Evolutionary conservation across 2,888 invertebrate genomes (phyloP).

Genomic region (Rhagium mordax): DNA sequence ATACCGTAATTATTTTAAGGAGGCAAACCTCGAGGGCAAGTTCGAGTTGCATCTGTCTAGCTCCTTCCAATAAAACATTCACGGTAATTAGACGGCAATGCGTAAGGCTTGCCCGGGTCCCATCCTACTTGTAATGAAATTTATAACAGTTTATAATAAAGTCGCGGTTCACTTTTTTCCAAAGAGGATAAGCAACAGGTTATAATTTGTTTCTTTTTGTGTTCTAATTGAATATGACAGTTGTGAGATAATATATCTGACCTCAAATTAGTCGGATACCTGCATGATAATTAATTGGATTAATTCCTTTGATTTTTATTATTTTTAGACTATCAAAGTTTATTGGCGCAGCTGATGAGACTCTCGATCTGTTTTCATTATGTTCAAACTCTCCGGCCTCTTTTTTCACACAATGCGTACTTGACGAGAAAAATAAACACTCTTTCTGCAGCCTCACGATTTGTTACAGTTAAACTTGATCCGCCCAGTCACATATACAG

Average conservation of each 20-base stretch:
- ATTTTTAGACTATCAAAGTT: constrained; percentile 1
- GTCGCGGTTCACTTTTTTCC: constrained; percentile 29
- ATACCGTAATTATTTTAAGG: constrained; percentile 16
- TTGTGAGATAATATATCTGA: constrained; percentile 53
- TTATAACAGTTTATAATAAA: constrained; percentile 6
- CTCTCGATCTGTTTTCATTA: background rate
- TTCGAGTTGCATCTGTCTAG: constrained; percentile 15
- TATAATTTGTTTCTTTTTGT: constrained; percentile 51
- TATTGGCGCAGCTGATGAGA: background rate
- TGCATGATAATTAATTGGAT: constrained; percentile 12
- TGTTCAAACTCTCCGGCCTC: background rate
- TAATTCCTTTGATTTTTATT: constrained; percentile 13
- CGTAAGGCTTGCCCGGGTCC: background rate
- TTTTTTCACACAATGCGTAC: background rate
- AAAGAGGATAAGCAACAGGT: constrained; percentile 48
- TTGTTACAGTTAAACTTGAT: background rate
- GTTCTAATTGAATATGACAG: constrained; percentile 57
- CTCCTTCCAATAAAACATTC: constrained; percentile 18
- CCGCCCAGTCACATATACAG: too few species aligned
- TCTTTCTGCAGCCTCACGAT: background rate
- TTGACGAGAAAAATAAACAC: background rate
- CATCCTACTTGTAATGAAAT: constrained; percentile 13
- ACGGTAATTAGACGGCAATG: constrained; percentile 13
- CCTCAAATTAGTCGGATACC: constrained; percentile 41
- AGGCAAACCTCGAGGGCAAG: constrained; percentile 6